phyloP scores from a whole-genome alignment of 2,797 vertebrate genomes.

The Etheostoma perlongum region DNA sequence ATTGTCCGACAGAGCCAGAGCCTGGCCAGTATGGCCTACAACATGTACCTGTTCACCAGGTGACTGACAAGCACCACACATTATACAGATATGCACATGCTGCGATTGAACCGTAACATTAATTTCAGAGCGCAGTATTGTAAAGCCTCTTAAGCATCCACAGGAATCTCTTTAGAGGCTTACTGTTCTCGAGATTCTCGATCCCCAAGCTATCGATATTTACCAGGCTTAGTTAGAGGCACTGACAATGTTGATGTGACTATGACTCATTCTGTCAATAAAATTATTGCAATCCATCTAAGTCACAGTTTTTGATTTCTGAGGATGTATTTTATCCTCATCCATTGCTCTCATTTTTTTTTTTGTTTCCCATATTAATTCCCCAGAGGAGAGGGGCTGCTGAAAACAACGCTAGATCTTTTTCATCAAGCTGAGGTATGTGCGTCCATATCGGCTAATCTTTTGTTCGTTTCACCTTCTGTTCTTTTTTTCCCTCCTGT shows the following conservation, averaged over 20 bases:
- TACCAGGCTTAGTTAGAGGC: conserved; percentile 28
- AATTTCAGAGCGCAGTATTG: conserved; percentile 27
- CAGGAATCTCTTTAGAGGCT: conserved; percentile 53
- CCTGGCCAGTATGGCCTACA: conserved; percentile 95
- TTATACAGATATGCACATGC: not conserved
- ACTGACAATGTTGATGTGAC: conserved; percentile 10
- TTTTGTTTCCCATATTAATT: conserved; percentile 62
- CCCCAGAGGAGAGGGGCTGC: conserved; percentile 93
- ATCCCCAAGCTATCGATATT: conserved; percentile 40
- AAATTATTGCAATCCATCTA: conserved; percentile 18
- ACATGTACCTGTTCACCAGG: conserved; percentile 98
- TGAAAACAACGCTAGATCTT: conserved; percentile 97
- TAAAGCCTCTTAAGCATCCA: conserved; percentile 45
- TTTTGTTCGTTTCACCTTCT: conserved; percentile 6
- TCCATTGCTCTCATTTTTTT: conserved; percentile 37
- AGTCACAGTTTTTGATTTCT: conserved; percentile 28
- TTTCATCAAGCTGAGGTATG: conserved; percentile 96
- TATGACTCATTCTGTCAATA: conserved; percentile 39
- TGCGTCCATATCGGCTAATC: conserved; percentile 31
- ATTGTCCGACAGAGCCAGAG: conserved; percentile 89
- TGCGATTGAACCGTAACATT: conserved; percentile 15
- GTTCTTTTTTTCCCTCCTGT: conserved; percentile 7
- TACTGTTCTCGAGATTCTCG: conserved; percentile 45
- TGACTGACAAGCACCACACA: conserved; percentile 60
- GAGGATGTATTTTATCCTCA: conserved; percentile 40